Percentiles rank a stretch among this genome's conserved stretches.
Conservation (phyloP, 2,888 invertebrate species). For the Chrysolina oricalcia region DNA sequence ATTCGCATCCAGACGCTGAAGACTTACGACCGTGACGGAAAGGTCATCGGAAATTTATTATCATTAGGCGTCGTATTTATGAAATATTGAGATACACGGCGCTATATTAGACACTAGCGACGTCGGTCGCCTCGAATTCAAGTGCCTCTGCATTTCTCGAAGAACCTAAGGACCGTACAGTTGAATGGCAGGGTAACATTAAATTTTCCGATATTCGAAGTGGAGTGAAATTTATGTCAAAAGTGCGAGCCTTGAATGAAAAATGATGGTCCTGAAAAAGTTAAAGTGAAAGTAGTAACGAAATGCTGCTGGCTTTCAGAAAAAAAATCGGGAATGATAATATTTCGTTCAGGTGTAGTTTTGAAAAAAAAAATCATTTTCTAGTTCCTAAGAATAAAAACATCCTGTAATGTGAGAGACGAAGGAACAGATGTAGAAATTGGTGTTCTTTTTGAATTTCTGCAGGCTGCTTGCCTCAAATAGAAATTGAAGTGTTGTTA, state of each 20-base stretch:
- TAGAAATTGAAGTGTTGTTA: too few species aligned
- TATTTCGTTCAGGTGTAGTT: too few species aligned
- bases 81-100: slow-evolving; percentile 55
- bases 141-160: slow-evolving; percentile 30
- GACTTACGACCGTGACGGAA: slow-evolving; percentile 58
- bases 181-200: neutral
- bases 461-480: too few species aligned
- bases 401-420: too few species aligned
- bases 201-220: neutral
- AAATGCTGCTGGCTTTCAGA: neutral
- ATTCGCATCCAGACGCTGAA: slow-evolving; percentile 55
- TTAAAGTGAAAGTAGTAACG: neutral
- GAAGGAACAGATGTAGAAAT: too few species aligned
- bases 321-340: too few species aligned
- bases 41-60: slow-evolving; percentile 63
- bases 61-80: slow-evolving; percentile 60
- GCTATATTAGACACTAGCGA: slow-evolving; percentile 42
- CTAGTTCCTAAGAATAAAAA: too few species aligned
- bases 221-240: slow-evolving; percentile 10
- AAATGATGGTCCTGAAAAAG: neutral
- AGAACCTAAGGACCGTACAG: neutral
- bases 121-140: slow-evolving; percentile 35
- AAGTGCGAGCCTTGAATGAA: neutral
- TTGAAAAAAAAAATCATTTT: too few species aligned
- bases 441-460: too few species aligned